Percentiles rank a stretch among this genome's conserved stretches.
Conservation (phyloP, 2,113 vertebrate species). For the Mus musculus region DNA sequence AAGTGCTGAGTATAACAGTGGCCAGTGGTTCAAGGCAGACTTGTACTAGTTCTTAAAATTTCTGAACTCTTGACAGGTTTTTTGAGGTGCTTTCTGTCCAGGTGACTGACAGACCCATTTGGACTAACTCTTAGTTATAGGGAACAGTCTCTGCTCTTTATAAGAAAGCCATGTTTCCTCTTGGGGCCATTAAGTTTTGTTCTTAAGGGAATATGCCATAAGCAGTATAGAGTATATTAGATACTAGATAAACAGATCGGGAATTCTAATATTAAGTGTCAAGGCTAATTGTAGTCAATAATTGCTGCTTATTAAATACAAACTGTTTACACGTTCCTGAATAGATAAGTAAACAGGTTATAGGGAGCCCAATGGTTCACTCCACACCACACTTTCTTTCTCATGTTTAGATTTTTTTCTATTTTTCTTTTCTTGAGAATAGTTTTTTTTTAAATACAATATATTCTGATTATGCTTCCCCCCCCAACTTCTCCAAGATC, state of each 20-base stretch:
- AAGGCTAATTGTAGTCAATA: background rate
- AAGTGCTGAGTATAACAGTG: background rate
- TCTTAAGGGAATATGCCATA: background rate
- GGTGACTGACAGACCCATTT: background rate
- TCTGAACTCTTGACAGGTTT: background rate
- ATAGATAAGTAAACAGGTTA: background rate
- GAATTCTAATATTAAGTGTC: conserved; percentile 29
- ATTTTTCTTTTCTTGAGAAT: background rate
- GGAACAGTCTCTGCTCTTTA: background rate
- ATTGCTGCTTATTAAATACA: conserved; percentile 4
- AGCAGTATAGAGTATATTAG: background rate
- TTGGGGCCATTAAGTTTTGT: background rate
- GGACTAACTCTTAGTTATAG: background rate
- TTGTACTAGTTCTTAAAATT: background rate
- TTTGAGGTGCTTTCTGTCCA: background rate
- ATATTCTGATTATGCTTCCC: background rate
- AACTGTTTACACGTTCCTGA: background rate
- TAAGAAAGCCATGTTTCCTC: background rate
- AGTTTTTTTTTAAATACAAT: no score
- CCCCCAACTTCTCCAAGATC: background rate
- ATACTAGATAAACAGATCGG: background rate
- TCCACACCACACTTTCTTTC: background rate
- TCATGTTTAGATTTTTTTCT: background rate
- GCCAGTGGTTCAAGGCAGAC: background rate
- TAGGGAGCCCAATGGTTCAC: background rate